Evolutionary conservation across 2,113 vertebrate genomes (phyloP).

Genomic region (Hydrochoerus hydrochaeris): DNA sequence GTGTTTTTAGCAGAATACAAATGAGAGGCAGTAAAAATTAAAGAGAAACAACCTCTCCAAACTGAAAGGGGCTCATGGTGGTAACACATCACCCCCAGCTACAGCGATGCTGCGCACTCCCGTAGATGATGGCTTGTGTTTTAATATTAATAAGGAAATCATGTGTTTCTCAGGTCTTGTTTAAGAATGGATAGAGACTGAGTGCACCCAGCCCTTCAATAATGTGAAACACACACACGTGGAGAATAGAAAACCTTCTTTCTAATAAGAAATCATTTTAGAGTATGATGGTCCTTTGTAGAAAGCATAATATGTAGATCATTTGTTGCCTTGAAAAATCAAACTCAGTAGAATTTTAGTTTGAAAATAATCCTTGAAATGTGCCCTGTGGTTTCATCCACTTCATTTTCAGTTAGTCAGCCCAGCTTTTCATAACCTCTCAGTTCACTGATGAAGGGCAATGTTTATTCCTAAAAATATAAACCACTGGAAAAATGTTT

Average conservation of each 20-base stretch:
- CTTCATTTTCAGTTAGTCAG: not conserved
- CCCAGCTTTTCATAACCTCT: rapidly evolving
- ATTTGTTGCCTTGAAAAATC: constrained; percentile 42
- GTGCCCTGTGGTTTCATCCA: rapidly evolving
- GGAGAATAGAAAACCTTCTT: not conserved
- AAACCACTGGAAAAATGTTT: not conserved
- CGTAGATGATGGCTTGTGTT: too few relatives aligned
- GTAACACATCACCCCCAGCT: rapidly evolving
- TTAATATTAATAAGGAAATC: not conserved
- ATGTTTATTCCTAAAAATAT: not conserved
- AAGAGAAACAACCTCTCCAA: not conserved
- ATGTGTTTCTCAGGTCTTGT: not conserved
- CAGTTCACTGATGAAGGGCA: not conserved
- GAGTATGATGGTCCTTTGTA: not conserved
- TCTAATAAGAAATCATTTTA: not conserved
- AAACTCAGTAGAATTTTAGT: not conserved
- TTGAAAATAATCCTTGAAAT: not conserved
- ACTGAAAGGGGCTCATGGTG: rapidly evolving
- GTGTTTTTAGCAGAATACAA: not conserved
- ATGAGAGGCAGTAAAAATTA: rapidly evolving
- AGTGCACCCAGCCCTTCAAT: not conserved
- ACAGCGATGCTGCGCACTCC: rapidly evolving
- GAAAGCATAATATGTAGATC: not conserved
- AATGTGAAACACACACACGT: not conserved
- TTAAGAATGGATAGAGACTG: constrained; percentile 43